phyloP scores from a whole-genome alignment of 2,113 vertebrate species.

The Hemicordylus capensis region DNA sequence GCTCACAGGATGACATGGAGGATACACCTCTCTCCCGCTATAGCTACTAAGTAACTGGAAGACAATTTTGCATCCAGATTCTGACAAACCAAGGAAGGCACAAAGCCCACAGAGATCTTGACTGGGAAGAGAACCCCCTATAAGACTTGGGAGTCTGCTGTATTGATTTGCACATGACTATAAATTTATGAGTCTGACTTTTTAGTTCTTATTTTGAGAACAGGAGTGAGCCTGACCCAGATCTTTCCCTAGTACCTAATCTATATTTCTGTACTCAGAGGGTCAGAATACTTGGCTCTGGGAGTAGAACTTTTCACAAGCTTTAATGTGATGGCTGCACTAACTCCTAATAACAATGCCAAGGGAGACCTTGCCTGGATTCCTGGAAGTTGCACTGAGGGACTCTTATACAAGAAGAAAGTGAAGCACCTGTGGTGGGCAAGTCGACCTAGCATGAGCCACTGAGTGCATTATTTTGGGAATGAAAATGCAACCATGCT shows the following conservation, averaged over 20 bases:
- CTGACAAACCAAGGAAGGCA: slow-evolving; percentile 38
- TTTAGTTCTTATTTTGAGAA: slow-evolving; percentile 49
- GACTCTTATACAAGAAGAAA: slow-evolving; percentile 17
- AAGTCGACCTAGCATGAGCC: slow-evolving; percentile 33
- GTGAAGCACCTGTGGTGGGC: neutral
- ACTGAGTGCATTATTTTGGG: slow-evolving; percentile 45
- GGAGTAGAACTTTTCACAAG: neutral
- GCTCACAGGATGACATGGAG: slow-evolving; percentile 89
- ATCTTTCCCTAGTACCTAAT: slow-evolving; percentile 1
- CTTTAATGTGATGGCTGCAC: slow-evolving; percentile 32
- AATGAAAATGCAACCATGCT: neutral
- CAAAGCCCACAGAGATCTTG: slow-evolving; percentile 52
- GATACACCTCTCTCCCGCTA: slow-evolving; percentile 92
- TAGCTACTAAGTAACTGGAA: slow-evolving; percentile 82
- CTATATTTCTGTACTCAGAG: neutral
- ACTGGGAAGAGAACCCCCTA: slow-evolving; percentile 47
- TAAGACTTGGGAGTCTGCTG: slow-evolving; percentile 41
- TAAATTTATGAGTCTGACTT: slow-evolving; percentile 31
- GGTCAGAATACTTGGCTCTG: neutral
- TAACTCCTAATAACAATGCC: neutral
- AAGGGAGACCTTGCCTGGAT: slow-evolving; percentile 35
- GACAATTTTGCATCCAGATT: slow-evolving; percentile 22
- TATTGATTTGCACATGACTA: slow-evolving; percentile 65
- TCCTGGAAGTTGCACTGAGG: slow-evolving; percentile 44
- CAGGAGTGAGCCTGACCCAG: slow-evolving; percentile 16